Base-by-base conservation (phyloP, 2,797 vertebrate species). In the Halcyon chelicuti region DNA sequence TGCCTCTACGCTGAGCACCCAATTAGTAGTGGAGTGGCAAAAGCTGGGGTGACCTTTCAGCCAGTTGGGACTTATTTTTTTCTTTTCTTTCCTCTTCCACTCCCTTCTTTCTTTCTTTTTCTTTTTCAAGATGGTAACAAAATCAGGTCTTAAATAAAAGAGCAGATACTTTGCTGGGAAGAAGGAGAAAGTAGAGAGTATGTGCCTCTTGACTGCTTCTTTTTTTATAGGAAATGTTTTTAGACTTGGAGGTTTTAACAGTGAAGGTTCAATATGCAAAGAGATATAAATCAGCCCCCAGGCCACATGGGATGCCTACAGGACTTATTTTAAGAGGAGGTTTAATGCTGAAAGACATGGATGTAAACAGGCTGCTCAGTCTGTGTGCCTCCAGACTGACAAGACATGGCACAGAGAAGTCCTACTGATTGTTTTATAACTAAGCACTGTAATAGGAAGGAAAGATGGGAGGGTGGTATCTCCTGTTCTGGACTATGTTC, bases 71-170 rank as follows among this genome's bases (percentile, higher is more conserved):
- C 5, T 26, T 9, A 26, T 21, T 2, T 6, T 6, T 22, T 46
- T 3, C 31, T 35, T 21, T n/a, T 4, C 31, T 33, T 26, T 42
- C 1, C 1, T 7, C 14, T 10, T 18, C 28, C 1, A 5, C 10
- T 10, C 18, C 28, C 17, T 2, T 9, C 37, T 40, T 33, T 5
- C 40, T 26, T 3, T 9, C 12, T 40, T 35, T 6, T 14, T 23
- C n/a, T 37, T 33, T 42, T 39, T 33, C 22, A 8, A 44, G 20
- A 13, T 10, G 7, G 12, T 47, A 66, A 61, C 18, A 84, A 79
- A 84, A 39, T 1, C 29, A 66, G 23, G 4, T 37, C 14, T 11
- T 33, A 14, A 51, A 58, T 47, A 57, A 71, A 75, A 68, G 9
- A 67, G 17, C 5, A 71, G 31, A 42, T 1, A 42, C 28, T 62